phyloP scores from a whole-genome alignment of 2,797 vertebrate species.

The Leuciscus waleckii region DNA sequence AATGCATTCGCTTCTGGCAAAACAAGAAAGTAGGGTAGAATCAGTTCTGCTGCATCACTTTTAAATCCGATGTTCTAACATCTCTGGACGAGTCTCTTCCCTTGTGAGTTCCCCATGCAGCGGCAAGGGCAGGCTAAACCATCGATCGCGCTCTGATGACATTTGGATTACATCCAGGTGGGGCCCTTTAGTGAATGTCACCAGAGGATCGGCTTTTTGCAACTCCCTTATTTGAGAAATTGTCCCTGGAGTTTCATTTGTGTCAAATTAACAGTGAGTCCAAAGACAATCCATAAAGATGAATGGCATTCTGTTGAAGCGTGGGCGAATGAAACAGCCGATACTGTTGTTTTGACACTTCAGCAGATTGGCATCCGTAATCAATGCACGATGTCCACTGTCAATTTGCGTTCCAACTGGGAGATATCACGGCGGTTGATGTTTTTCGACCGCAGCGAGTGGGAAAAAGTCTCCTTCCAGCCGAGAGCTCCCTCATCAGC shows the following conservation, averaged over 20 bases:
- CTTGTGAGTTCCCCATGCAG: constrained; percentile 33
- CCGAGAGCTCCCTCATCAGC: constrained; percentile 34
- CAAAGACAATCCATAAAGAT: constrained; percentile 58
- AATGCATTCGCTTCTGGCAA: background rate
- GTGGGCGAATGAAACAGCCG: constrained; percentile 39
- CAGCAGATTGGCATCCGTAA: constrained; percentile 38
- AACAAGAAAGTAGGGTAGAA: background rate
- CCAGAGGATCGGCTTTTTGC: constrained; percentile 55
- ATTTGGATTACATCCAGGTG: constrained; percentile 60
- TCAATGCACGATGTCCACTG: constrained; percentile 11
- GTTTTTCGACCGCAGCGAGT: background rate
- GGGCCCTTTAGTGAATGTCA: constrained; percentile 62
- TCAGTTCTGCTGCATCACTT: background rate
- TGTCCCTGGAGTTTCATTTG: constrained; percentile 63
- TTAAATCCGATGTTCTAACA: constrained; percentile 24
- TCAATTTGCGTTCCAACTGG: background rate
- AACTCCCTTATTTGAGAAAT: constrained; percentile 56
- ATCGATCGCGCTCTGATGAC: constrained; percentile 56
- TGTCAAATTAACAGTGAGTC: constrained; percentile 59
- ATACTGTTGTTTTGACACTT: constrained; percentile 47
- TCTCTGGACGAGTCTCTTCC: constrained; percentile 15
- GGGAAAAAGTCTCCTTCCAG: constrained; percentile 12
- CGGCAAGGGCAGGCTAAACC: constrained; percentile 21
- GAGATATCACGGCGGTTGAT: background rate
- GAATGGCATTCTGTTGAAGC: constrained; percentile 43